Evolutionary conservation across 2,113 vertebrate species (phyloP), one percentile per base, ranked within the genome.

Genomic region (Vanacampus margaritifer): DNA sequence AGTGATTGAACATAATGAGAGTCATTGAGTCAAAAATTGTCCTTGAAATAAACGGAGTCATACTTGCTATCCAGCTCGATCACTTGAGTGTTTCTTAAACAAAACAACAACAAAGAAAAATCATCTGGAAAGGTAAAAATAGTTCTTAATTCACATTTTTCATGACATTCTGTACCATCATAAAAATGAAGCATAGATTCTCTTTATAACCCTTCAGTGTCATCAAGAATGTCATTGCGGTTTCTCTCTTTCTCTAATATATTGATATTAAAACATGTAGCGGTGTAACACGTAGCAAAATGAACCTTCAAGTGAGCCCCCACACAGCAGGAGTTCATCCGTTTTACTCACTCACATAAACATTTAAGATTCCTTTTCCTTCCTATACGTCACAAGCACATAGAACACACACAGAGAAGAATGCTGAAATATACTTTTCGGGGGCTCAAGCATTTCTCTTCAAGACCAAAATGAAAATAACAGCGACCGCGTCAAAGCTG

Each of bases 101-200:
- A 43, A 72, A 76, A 67, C 37, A 58, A 37, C 11, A 53, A 6
- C 35, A 63, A 14, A 45, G 69, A 75, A 72, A 68, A 79, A 74
- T 63, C 65, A 62, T 78, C 32, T 71, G 62, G 37, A 72, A 82
- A 79, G 66, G 43, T 67, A 65, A 76, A 68, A 56, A 79, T 76
- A 80, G 69, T 67, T 65, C 68, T 64, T 83, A 79, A 84, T 79
- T 86, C 78, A 80, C 65, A 75, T 75, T 70, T 76, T 79, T 68
- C 43, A 54, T 48, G 69, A 78, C 74, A 74, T 79, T 75, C 79
- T 59, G 76, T 80, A 83, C 74, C 76, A 14, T 85, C 69, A 69
- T 64, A 74, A 32, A 69, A 64, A 64, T 16, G 43, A 79, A 81
- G 74, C 69, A 65, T 24, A 54, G 68, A 64, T 67, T 77, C 75